A percentile compares a stretch with the other conserved stretches of the same genome.
Evolutionary conservation across 2,797 vertebrate genomes (phyloP).

Genomic region (Enteromius trimaculatus): DNA sequence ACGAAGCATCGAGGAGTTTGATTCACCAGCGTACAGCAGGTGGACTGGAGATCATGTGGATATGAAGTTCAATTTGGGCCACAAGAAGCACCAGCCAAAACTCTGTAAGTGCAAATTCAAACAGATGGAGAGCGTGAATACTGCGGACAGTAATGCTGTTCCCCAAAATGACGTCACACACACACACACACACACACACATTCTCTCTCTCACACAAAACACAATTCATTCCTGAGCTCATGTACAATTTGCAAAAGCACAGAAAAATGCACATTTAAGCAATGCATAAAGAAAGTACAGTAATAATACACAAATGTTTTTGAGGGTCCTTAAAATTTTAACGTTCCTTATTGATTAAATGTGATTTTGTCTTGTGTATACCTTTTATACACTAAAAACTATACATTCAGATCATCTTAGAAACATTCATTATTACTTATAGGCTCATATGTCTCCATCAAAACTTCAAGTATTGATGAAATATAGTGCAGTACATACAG

Average conservation of each 20-base stretch:
- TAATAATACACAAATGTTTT: background rate
- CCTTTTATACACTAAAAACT: conserved; percentile 1
- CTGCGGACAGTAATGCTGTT: conserved; percentile 37
- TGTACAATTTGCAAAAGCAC: background rate
- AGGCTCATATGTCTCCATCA: conserved; percentile 15
- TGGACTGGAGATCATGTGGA: conserved; percentile 20
- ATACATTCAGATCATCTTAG: conserved; percentile 29
- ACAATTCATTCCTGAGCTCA: conserved; percentile 34
- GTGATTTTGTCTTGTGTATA: background rate
- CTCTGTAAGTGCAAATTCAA: conserved; percentile 26
- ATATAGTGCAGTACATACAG: conserved; percentile 12
- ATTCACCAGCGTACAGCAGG: conserved; percentile 11
- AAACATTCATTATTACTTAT: conserved; percentile 20
- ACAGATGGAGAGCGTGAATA: conserved; percentile 39
- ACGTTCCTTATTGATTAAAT: conserved; percentile 3
- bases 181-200: background rate
- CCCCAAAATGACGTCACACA: background rate
- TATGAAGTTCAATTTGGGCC: conserved; percentile 31
- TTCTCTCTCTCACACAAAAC: background rate
- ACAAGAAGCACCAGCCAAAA: conserved; percentile 30
- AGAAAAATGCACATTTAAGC: conserved; percentile 14
- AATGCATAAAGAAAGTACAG: conserved; percentile 15
- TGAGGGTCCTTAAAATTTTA: conserved; percentile 3
- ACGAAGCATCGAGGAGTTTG: background rate
- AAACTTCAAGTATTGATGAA: conserved; percentile 14